Conservation (phyloP, 2,888 invertebrate genomes). For the Chydorus sphaericus region DNA sequence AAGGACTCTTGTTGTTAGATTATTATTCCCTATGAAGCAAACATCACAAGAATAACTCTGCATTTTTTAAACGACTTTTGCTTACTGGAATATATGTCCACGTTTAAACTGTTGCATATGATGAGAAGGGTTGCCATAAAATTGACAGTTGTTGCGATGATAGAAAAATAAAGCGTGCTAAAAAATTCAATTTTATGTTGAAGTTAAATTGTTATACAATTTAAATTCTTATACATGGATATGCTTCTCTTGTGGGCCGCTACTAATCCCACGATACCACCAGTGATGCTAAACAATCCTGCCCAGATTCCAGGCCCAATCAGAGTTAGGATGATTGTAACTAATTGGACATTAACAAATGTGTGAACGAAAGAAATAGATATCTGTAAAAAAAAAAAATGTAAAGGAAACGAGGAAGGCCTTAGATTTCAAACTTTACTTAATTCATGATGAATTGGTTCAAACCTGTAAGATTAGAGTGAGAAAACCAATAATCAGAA, state of each 20-base stretch:
- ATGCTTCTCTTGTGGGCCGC: background rate
- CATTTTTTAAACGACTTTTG: no score
- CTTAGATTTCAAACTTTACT: no score
- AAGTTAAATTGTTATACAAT: no score
- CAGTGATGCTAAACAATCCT: background rate
- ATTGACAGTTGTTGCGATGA: background rate
- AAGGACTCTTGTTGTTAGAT: no score
- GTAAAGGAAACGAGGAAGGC: background rate
- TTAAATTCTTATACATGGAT: no score
- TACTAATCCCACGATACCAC: background rate
- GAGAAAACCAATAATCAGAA: background rate
- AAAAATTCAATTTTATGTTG: no score
- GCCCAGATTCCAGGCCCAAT: background rate
- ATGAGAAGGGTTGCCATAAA: background rate
- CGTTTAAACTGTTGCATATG: no score
- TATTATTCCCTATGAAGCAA: no score
- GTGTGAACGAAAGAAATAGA: background rate
- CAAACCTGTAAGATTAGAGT: background rate
- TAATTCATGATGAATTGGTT: no score
- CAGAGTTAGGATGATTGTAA: background rate
- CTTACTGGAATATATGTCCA: no score
- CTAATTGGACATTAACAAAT: background rate
- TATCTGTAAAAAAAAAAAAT: background rate
- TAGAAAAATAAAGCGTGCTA: background rate
- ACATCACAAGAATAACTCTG: no score